Evolutionary conservation across 2,113 vertebrate genomes (phyloP).

Genomic region (Pholis gunnellus): DNA sequence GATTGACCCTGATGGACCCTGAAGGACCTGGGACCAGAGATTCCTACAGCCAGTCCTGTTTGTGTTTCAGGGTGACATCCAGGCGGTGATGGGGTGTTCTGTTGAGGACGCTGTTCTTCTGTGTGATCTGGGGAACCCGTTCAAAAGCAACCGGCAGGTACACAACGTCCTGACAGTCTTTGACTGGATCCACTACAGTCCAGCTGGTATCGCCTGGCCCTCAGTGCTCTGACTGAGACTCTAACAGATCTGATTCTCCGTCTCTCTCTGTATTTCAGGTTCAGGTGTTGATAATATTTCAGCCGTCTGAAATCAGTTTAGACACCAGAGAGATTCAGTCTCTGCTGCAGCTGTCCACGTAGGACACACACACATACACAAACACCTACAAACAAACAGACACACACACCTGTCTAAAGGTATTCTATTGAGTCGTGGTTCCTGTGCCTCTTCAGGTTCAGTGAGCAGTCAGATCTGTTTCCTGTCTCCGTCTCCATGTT

Average conservation of each 20-base stretch:
- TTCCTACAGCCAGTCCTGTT: fast-evolving
- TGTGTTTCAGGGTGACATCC: conserved; percentile 48
- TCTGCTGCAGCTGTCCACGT: conserved; percentile 91
- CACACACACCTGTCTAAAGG: neutral
- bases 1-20: neutral
- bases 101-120: conserved; percentile 68
- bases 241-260: neutral
- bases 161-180: neutral
- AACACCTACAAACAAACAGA: conserved; percentile 23
- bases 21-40: neutral
- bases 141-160: conserved; percentile 88
- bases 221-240: neutral
- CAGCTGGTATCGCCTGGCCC: neutral
- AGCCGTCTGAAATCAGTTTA: conserved; percentile 84
- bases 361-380: conserved; percentile 38
- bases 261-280: conserved; percentile 77
- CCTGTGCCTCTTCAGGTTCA: conserved; percentile 82
- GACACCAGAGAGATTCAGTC: conserved; percentile 82
- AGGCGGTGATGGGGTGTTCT: conserved; percentile 39
- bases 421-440: neutral
- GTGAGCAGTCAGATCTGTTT: conserved; percentile 85
- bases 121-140: conserved; percentile 93
- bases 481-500: conserved; percentile 81
- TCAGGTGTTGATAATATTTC: conserved; percentile 87
- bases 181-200: neutral